Base-by-base conservation (phyloP, 2,113 vertebrate species). In the Passer montanus region DNA sequence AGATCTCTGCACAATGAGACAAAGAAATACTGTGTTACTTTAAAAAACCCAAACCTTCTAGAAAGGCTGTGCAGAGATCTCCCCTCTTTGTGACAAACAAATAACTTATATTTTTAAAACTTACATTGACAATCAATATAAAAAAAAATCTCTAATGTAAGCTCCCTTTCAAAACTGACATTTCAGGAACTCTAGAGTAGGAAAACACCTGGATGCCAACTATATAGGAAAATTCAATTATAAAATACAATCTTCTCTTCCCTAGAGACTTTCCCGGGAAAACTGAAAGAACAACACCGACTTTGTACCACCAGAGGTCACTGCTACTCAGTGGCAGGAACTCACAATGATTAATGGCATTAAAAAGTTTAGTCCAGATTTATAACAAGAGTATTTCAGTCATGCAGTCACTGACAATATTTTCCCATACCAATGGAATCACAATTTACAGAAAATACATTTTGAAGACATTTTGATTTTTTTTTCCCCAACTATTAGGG, bases 221-320 rank as follows among this genome's bases (percentile, higher is more conserved):
- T 27, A 18, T 31, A 1, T 7, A 56, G 31, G 55, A 70, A 79
- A 83, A 69, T 12, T 24, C 15, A 11, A 19, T 66, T 66, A 55
- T 9, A 43, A 74, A 77, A 78, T 12, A 59, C 13, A 50, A 16
- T 35, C 41, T 30, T 23, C 39, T 24, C 35, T 55, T 87, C 37
- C 41, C 46, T 44, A 24, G 18, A 56, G 46, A 26, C 10, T 41
- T 60, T 27, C 9, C 14, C 63, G 77, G 11, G 30, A 80, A 73
- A 88, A 69, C 7, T 10, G 64, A 37, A 55, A 59, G 24, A 82
- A 83, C 39, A 72, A 46, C 35, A 93, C 26, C 30, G 43, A 50
- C 62, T 72, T 90, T 79, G 52, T 31, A 87, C 93, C 97, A 94
- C 82, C 89, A 92, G 97, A 94, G 89, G 97, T 93, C 97, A 88